These are phyloP conservation scores for Spea bombifrons DNA, from an alignment of 2,113 vertebrate genomes.

Conservation along the genomic window DNA sequence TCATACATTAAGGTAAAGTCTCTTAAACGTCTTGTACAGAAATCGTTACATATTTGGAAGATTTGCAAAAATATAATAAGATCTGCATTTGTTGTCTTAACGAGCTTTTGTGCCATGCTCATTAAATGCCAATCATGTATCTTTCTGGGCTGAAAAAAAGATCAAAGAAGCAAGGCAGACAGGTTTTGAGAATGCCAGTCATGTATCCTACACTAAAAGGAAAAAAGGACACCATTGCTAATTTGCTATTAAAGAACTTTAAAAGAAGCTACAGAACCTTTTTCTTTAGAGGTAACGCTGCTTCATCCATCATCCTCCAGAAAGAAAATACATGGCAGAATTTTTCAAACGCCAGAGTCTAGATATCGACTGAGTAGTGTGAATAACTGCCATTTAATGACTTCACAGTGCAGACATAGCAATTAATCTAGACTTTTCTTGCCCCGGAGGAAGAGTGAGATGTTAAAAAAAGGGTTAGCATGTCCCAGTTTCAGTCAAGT, in stretches of 20 bases:
- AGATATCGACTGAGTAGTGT: conserved; percentile 38
- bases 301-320: conserved; percentile 35
- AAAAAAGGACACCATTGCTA: conserved; percentile 10
- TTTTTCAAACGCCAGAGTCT: conserved; percentile 31
- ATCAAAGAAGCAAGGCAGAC: conserved; percentile 7
- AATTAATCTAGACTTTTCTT: conserved; percentile 26
- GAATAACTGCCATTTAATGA: conserved; percentile 42
- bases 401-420: conserved; percentile 23
- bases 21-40: too few relatives aligned
- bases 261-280: conserved; percentile 27
- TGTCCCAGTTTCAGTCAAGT: conserved; percentile 23
- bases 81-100: neutral
- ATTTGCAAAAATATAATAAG: neutral
- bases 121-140: conserved; percentile 7
- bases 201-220: neutral
- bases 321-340: conserved; percentile 33
- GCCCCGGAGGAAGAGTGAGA: conserved; percentile 14
- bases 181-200: neutral
- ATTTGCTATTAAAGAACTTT: conserved; percentile 26
- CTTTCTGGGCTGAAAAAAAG: neutral
- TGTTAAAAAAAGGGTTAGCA: neutral
- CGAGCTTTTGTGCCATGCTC: neutral
- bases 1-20: too few relatives aligned
- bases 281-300: conserved; percentile 21
- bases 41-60: neutral